Conservation (phyloP, 2,888 invertebrate species). For the Pachycephus smyrnensis region DNA sequence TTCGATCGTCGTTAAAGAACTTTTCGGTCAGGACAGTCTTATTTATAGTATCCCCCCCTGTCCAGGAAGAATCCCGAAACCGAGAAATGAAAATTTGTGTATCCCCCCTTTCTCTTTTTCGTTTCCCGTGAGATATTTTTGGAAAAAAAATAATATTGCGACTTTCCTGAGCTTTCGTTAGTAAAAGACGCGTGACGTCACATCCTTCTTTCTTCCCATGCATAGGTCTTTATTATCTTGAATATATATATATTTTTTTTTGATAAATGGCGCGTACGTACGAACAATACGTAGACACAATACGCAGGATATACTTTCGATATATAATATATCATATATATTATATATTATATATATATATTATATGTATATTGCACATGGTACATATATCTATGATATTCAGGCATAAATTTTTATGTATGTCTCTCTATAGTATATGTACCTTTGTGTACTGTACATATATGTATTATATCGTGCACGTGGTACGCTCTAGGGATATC, state of each 20-base stretch:
- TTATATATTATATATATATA: conserved; percentile 10
- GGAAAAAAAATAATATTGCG: neutral
- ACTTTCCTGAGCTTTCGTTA: neutral
- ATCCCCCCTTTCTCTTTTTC: neutral
- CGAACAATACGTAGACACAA: neutral
- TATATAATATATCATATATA: conserved; percentile 16
- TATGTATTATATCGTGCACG: neutral
- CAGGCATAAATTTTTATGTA: neutral
- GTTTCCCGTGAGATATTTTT: too few relatives aligned
- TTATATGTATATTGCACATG: neutral
- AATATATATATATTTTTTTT: conserved; percentile 4
- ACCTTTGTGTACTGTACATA: neutral
- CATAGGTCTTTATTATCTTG: neutral
- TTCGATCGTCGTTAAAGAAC: neutral
- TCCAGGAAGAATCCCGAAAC: neutral
- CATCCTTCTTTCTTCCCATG: neutral
- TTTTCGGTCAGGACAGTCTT: neutral
- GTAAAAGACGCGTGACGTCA: neutral
- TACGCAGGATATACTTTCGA: neutral
- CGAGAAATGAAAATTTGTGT: neutral
- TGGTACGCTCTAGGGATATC: neutral
- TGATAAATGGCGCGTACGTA: neutral
- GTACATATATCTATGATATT: neutral
- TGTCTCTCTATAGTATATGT: neutral
- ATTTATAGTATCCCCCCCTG: neutral